A percentile compares a stretch with the other conserved stretches of the same genome.
These are phyloP conservation scores for Cryptoblepharus egeriae DNA, from an alignment of 2,797 vertebrate species.

Conservation along the genomic window DNA sequence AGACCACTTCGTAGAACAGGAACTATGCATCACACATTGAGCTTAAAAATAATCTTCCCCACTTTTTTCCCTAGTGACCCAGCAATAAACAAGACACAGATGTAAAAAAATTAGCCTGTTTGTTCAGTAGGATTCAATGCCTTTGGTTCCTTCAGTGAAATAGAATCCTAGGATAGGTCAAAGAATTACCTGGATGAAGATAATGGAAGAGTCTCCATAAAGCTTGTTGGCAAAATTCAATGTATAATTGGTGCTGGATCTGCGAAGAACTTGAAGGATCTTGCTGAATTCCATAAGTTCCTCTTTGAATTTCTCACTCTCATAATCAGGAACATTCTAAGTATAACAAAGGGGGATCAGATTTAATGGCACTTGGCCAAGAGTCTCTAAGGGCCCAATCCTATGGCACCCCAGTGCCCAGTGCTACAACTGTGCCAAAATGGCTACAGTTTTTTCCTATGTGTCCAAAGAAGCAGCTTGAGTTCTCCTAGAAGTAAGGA, in stretches of 20 bases:
- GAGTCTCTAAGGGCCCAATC: neutral
- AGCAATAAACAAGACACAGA: neutral
- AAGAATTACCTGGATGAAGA: conserved; percentile 15
- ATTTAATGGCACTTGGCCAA: neutral
- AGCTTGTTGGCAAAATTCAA: conserved; percentile 23
- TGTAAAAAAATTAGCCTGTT: neutral
- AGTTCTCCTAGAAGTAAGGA: no score
- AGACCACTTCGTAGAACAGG: no score
- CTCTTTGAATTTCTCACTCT: neutral
- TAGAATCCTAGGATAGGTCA: accelerated
- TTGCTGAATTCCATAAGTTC: conserved; percentile 8
- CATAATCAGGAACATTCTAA: conserved; percentile 15
- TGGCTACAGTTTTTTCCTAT: no score
- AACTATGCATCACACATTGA: neutral
- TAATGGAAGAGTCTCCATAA: neutral
- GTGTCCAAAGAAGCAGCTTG: no score
- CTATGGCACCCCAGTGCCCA: no score
- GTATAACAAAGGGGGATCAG: neutral
- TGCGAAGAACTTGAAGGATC: neutral
- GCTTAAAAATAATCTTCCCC: neutral
- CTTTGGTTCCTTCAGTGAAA: neutral
- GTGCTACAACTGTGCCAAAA: no score
- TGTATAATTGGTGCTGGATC: conserved; percentile 2
- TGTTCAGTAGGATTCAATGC: neutral
- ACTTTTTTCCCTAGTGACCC: neutral